These are phyloP conservation scores for Morus bassanus DNA, from an alignment of 2,797 vertebrate genomes.

Conservation along the genomic window DNA sequence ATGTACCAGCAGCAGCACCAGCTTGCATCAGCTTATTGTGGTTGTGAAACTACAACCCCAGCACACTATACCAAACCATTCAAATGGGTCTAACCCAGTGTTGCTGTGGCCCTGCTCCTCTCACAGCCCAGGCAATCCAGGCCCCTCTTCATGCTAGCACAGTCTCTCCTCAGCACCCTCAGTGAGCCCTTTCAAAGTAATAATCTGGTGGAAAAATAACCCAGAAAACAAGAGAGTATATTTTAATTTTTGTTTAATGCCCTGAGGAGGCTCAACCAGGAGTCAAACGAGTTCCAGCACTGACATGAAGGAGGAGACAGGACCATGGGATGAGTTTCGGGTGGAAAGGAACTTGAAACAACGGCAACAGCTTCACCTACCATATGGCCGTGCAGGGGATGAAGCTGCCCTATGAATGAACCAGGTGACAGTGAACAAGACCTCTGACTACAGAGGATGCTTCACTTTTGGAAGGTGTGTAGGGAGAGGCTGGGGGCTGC, in stretches of 20 bases:
- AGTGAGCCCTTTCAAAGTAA: not conserved
- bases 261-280: not conserved
- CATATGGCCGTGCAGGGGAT: not conserved
- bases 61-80: not conserved
- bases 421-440: not conserved
- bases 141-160: not conserved
- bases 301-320: not conserved
- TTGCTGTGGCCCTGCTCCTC: not conserved
- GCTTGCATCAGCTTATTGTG: not conserved
- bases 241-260: not conserved
- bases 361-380: not conserved
- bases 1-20: not conserved
- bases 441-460: not conserved
- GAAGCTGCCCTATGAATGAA: not conserved
- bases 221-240: not conserved
- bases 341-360: not conserved
- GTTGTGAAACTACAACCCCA: not conserved
- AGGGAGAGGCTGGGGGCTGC: not conserved
- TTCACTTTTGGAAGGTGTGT: not conserved
- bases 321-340: not conserved
- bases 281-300: not conserved
- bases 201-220: not conserved
- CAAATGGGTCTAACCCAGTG: not conserved
- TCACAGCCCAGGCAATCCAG: not conserved
- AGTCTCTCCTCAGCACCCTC: not conserved